Conservation (phyloP, 1,140 invertebrate species). For the Drosophila elegans region DNA sequence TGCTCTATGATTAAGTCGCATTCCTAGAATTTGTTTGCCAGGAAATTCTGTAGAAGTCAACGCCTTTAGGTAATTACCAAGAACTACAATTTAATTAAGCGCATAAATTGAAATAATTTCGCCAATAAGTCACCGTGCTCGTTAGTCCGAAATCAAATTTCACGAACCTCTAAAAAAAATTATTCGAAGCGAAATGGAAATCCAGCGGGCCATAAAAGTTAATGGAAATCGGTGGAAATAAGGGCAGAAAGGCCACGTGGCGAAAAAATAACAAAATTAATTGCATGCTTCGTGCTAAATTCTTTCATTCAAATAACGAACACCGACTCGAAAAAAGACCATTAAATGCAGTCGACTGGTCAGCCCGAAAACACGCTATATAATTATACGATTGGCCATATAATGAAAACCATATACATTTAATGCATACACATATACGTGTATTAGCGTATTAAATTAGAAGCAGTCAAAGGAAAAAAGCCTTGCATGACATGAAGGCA, state of each 20-base stretch:
- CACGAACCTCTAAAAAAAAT: constrained; percentile 25
- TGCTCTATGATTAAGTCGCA: constrained; percentile 2
- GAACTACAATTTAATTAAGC: constrained; percentile 33
- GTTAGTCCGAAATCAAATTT: constrained; percentile 28
- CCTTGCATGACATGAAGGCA: constrained; percentile 72
- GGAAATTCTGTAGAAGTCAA: constrained; percentile 7
- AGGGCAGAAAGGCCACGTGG: constrained; percentile 30
- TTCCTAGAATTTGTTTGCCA: neutral
- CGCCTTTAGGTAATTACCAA: constrained; percentile 21
- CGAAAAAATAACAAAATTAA: constrained; percentile 43
- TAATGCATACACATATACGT: constrained; percentile 21
- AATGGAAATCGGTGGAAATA: constrained; percentile 9
- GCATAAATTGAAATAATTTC: constrained; percentile 37
- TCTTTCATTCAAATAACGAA: constrained; percentile 43
- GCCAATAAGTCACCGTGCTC: constrained; percentile 1
- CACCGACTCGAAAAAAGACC: constrained; percentile 20
- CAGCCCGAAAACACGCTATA: constrained; percentile 56
- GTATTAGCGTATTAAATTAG: constrained; percentile 50
- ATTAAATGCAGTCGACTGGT: constrained; percentile 50
- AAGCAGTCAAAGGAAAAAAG: constrained; percentile 28
- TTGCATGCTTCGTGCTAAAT: constrained; percentile 74
- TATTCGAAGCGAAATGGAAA: constrained; percentile 23
- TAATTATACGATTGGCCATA: constrained; percentile 69
- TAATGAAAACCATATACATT: constrained; percentile 38
- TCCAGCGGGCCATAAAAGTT: constrained; percentile 35